These are phyloP conservation scores for Apocheima hispidaria DNA, from an alignment of 2,888 invertebrate genomes.

Conservation along the genomic window DNA sequence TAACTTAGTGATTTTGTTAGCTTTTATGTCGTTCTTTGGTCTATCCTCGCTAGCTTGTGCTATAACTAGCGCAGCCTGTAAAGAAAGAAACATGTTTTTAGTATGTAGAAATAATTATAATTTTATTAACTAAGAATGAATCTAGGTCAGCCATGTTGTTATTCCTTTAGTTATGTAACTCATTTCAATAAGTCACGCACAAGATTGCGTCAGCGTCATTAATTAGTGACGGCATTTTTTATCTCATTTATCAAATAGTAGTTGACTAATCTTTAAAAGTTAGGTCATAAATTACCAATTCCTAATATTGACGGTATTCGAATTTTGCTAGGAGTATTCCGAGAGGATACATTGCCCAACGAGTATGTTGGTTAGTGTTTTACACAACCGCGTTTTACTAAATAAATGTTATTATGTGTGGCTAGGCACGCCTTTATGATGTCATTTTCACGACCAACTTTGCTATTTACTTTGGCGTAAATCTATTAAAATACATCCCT, in stretches of 20 bases:
- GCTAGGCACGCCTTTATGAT: slow-evolving; percentile 56
- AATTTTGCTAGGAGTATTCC: slow-evolving; percentile 17
- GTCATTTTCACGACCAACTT: slow-evolving; percentile 48
- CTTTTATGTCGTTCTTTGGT: slow-evolving; percentile 56
- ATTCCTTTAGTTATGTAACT: neutral
- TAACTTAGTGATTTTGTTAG: slow-evolving; percentile 36
- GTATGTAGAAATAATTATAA: neutral
- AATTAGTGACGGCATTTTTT: slow-evolving; percentile 13
- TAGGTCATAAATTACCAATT: slow-evolving; percentile 16
- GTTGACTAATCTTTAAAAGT: slow-evolving; percentile 14
- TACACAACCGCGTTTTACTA: slow-evolving; percentile 57
- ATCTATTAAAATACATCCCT: slow-evolving; percentile 8
- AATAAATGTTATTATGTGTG: slow-evolving; percentile 54
- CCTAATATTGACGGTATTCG: slow-evolving; percentile 8
- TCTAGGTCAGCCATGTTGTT: neutral
- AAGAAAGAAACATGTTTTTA: slow-evolving; percentile 48
- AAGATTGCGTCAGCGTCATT: slow-evolving; percentile 8
- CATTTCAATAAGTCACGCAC: slow-evolving; percentile 13
- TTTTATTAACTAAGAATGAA: neutral
- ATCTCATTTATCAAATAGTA: slow-evolving; percentile 22
- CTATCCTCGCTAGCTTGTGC: slow-evolving; percentile 66
- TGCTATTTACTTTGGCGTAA: slow-evolving; percentile 34
- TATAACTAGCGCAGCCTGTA: slow-evolving; percentile 73
- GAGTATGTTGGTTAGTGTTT: slow-evolving; percentile 52
- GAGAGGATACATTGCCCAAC: slow-evolving; percentile 49